Percentiles rank a stretch among this genome's conserved stretches.
These are phyloP conservation scores for Mesopsocus fuscifrons DNA, from an alignment of 2,888 invertebrate genomes.

Conservation along the genomic window DNA sequence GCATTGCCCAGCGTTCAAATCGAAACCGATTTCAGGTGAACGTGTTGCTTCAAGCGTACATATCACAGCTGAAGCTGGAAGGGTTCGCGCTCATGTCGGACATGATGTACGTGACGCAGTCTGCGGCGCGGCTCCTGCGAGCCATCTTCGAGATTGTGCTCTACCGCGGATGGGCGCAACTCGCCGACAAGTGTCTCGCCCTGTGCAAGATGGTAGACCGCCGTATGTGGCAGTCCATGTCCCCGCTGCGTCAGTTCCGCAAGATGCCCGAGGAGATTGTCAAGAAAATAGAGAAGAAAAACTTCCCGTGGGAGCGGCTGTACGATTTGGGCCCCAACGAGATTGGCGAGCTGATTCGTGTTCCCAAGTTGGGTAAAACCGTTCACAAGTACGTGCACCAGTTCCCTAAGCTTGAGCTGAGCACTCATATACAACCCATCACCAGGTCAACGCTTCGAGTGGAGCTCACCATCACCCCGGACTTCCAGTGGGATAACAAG, in stretches of 20 bases:
- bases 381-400: conserved; percentile 94
- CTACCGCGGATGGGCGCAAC: conserved; percentile 83
- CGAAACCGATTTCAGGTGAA: conserved; percentile 46
- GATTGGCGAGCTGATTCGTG: conserved; percentile 82
- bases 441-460: conserved; percentile 81
- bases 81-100: conserved; percentile 98
- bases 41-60: conserved; percentile 89
- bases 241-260: conserved; percentile 87
- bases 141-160: conserved; percentile 91
- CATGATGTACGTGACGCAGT: conserved; percentile 98
- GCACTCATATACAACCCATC: conserved; percentile 95
- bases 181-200: conserved; percentile 88
- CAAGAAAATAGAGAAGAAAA: conserved; percentile 95
- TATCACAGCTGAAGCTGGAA: conserved; percentile 93
- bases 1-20: too few species aligned
- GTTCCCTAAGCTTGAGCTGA: conserved; percentile 87
- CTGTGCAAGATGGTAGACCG: conserved; percentile 98
- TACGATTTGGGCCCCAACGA: conserved; percentile 95
- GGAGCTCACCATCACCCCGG: conserved; percentile 92
- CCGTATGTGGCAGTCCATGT: conserved; percentile 99
- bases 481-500: conserved; percentile 99
- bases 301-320: conserved; percentile 75
- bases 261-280: conserved; percentile 96
- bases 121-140: conserved; percentile 81
- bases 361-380: conserved; percentile 84